Percentiles rank a stretch among this genome's conserved stretches.
Evolutionary conservation across 2,113 vertebrate species (phyloP).

Genomic region (Lophura nycthemera): DNA sequence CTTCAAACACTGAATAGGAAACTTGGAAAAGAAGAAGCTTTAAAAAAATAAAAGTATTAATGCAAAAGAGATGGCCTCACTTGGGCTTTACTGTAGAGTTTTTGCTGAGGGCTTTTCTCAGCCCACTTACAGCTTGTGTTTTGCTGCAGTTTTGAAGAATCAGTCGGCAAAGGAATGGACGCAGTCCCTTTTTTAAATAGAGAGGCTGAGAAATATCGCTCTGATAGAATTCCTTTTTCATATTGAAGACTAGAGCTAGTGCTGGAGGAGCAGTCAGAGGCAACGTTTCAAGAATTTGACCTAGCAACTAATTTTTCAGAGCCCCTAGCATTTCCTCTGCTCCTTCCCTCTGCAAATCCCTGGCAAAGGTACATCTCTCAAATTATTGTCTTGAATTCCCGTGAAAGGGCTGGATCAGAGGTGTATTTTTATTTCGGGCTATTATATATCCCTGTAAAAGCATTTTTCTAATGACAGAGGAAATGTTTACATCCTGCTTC

Average conservation of each 20-base stretch:
- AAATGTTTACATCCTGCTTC: background rate
- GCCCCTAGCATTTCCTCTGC: background rate
- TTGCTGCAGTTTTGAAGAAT: slow-evolving; percentile 39
- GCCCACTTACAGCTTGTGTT: slow-evolving; percentile 30
- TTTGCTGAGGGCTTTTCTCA: slow-evolving; percentile 52
- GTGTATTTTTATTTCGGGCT: slow-evolving; percentile 21
- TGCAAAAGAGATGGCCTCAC: slow-evolving; percentile 61
- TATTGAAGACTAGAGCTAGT: background rate
- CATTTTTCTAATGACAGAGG: background rate
- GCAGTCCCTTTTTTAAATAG: slow-evolving; percentile 12
- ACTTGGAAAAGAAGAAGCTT: slow-evolving; percentile 32
- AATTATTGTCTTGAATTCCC: background rate
- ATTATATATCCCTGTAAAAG: background rate
- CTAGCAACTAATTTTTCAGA: slow-evolving; percentile 3
- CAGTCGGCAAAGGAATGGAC: background rate
- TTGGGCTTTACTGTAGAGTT: slow-evolving; percentile 23
- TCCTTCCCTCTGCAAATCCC: background rate
- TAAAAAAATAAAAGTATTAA: background rate
- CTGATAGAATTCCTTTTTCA: background rate
- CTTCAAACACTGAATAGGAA: slow-evolving; percentile 62
- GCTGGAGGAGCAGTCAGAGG: slow-evolving; percentile 7
- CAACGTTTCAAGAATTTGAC: slow-evolving; percentile 4
- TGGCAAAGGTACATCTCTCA: background rate
- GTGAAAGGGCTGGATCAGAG: background rate
- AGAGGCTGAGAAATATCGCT: background rate